phyloP scores from a whole-genome alignment of 2,113 vertebrate species.

The Oryzias melastigma region DNA sequence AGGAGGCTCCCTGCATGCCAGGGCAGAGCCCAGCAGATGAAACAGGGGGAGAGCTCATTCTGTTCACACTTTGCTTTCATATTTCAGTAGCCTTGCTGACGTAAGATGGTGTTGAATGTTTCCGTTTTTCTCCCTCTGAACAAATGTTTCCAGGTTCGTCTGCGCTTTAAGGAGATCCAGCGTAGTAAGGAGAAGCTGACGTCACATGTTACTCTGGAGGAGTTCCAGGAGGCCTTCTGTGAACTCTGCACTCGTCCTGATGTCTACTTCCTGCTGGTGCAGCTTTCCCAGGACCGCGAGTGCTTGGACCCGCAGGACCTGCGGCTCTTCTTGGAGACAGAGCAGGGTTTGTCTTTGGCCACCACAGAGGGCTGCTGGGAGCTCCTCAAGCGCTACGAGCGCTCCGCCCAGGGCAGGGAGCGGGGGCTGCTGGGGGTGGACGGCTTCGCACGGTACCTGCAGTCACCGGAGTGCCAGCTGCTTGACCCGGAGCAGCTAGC shows the following conservation, averaged over 20 bases:
- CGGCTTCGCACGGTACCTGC: slow-evolving; percentile 91
- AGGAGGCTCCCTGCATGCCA: not conserved
- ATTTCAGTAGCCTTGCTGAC: slow-evolving; percentile 39
- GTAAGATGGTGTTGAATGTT: slow-evolving; percentile 4
- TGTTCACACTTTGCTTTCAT: not conserved
- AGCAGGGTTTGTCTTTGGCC: slow-evolving; percentile 89
- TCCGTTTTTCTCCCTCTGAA: not conserved
- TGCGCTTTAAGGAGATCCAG: slow-evolving; percentile 97
- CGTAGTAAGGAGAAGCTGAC: slow-evolving; percentile 96
- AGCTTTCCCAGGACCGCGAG: slow-evolving; percentile 97
- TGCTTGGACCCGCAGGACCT: slow-evolving; percentile 94
- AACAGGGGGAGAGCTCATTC: not conserved
- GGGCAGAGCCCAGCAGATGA: slow-evolving; percentile 8
- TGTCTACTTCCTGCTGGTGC: slow-evolving; percentile 95
- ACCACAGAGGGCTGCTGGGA: slow-evolving; percentile 92
- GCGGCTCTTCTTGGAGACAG: slow-evolving; percentile 92
- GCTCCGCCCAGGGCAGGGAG: slow-evolving; percentile 86
- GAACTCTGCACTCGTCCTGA: slow-evolving; percentile 96
- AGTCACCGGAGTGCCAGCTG: slow-evolving; percentile 94
- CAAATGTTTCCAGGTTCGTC: slow-evolving; percentile 71
- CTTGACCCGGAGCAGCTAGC: slow-evolving; percentile 92
- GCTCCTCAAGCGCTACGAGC: slow-evolving; percentile 88
- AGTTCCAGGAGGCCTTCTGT: slow-evolving; percentile 93
- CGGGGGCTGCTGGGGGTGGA: slow-evolving; percentile 91
- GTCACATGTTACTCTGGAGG: slow-evolving; percentile 91